Conservation (phyloP, 2,113 vertebrate species). For the Limanda limanda region DNA sequence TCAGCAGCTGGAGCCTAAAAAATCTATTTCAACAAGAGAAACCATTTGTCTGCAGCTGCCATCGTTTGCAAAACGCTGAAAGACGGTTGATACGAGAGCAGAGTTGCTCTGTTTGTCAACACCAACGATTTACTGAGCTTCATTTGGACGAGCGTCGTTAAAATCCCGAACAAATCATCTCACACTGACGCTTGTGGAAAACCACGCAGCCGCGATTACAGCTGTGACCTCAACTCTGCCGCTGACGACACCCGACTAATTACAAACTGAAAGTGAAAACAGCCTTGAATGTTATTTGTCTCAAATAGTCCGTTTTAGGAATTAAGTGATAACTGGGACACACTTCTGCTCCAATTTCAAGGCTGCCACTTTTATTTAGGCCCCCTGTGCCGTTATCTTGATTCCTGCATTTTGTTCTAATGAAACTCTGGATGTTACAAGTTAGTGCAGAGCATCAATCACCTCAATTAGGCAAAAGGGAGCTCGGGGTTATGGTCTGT, state of each 20-base stretch:
- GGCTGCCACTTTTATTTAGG: conserved; percentile 73
- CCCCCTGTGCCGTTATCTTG: conserved; percentile 59
- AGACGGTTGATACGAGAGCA: background rate
- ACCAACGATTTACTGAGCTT: background rate
- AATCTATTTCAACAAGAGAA: background rate
- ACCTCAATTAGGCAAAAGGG: conserved; percentile 66
- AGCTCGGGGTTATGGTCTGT: conserved; percentile 24
- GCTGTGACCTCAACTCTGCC: conserved; percentile 14
- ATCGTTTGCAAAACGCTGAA: background rate
- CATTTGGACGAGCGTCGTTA: background rate
- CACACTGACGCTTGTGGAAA: background rate
- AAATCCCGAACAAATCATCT: background rate
- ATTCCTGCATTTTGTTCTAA: conserved; percentile 69
- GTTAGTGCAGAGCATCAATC: conserved; percentile 71
- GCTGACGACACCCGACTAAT: conserved; percentile 29
- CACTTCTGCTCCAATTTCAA: conserved; percentile 76
- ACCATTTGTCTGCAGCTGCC: background rate
- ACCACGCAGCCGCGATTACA: background rate
- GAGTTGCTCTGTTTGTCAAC: background rate
- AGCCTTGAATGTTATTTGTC: conserved; percentile 15
- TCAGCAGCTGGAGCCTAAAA: background rate
- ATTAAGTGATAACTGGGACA: conserved; percentile 69
- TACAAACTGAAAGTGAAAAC: conserved; percentile 27
- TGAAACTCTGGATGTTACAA: conserved; percentile 67
- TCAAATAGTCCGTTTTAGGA: conserved; percentile 53